Conservation (phyloP, 2,888 invertebrate genomes). For the Drosophila aldrichi region DNA sequence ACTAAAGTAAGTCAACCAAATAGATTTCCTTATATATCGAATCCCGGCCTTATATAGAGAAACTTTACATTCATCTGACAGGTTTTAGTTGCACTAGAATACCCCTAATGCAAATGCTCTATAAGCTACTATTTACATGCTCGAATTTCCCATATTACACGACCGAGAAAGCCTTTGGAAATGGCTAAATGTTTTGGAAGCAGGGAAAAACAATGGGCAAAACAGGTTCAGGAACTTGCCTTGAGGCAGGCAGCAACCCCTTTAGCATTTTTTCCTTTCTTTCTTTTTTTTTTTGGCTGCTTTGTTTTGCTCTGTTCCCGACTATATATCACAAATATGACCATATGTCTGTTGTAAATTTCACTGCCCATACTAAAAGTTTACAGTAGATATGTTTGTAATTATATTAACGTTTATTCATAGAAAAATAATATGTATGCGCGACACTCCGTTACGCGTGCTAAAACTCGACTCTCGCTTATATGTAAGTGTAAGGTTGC, state of each 20-base stretch:
- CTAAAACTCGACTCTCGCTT: no score
- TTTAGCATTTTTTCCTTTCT: neutral
- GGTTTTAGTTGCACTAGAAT: neutral
- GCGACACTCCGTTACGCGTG: no score
- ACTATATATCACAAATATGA: constrained; percentile 21
- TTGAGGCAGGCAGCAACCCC: constrained; percentile 43
- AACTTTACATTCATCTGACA: neutral
- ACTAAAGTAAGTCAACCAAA: neutral
- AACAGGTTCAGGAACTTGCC: constrained; percentile 38
- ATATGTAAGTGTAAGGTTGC: no score
- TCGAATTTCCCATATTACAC: constrained; percentile 20
- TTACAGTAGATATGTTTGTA: no score
- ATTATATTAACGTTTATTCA: no score
- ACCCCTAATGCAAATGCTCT: constrained; percentile 3
- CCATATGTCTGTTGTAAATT: no score
- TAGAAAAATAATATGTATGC: no score
- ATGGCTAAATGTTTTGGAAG: neutral
- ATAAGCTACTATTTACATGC: constrained; percentile 15
- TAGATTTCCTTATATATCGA: neutral
- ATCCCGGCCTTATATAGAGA: neutral
- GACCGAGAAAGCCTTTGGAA: neutral
- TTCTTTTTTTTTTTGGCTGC: neutral
- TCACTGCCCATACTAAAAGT: no score
- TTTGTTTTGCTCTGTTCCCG: neutral
- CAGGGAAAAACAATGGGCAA: constrained; percentile 8